phyloP scores from a whole-genome alignment of 92 coral and sea anemone species.

The Meandrina meandrites region DNA sequence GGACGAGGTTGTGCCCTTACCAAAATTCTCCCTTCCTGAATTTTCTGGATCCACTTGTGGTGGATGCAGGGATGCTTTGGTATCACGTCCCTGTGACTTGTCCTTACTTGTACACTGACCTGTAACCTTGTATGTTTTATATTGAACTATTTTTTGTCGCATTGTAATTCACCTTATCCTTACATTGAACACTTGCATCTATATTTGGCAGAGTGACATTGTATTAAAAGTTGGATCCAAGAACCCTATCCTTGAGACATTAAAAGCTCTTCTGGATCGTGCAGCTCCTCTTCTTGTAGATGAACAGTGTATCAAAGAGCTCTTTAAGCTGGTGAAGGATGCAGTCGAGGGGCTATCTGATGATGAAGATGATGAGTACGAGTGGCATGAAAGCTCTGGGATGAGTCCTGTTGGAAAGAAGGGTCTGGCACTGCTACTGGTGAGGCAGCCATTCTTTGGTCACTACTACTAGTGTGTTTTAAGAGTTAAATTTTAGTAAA shows the following conservation, averaged over 20 bases:
- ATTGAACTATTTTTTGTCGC: not conserved
- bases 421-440: slow-evolving; percentile 80
- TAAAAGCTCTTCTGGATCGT: slow-evolving; percentile 86
- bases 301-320: slow-evolving; percentile 69
- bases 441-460: slow-evolving; percentile 27
- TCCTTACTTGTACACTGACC: not conserved
- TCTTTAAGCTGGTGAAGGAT: slow-evolving; percentile 69
- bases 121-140: not conserved
- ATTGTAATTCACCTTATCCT: too few species aligned
- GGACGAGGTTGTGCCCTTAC: too few species aligned
- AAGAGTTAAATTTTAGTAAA: too few species aligned
- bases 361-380: slow-evolving; percentile 66
- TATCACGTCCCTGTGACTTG: not conserved
- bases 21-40: too few species aligned
- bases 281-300: slow-evolving; percentile 92
- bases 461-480: not conserved
- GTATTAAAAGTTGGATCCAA: slow-evolving; percentile 80
- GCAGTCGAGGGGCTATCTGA: slow-evolving; percentile 69
- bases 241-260: slow-evolving; percentile 84
- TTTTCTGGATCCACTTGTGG: too few species aligned
- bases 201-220: slow-evolving; percentile 73
- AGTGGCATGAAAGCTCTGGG: slow-evolving; percentile 51
- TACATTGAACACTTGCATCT: not conserved
- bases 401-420: slow-evolving; percentile 60
- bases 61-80: too few species aligned